phyloP scores from a whole-genome alignment of 2,888 invertebrate species.

The Creontiades dilutus region DNA sequence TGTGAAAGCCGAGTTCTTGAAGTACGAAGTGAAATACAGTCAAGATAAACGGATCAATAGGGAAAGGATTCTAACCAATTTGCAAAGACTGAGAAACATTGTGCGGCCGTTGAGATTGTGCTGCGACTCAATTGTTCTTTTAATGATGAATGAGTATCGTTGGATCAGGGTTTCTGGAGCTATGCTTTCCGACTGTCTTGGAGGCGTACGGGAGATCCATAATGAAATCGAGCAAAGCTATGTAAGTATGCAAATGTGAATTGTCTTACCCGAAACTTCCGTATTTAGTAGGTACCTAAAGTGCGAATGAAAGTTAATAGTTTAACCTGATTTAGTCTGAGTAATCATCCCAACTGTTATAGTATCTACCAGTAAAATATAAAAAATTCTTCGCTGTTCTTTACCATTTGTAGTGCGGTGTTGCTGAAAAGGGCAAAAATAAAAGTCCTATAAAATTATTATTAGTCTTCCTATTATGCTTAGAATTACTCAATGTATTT shows the following conservation, averaged over 20 bases:
- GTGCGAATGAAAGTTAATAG: too few relatives aligned
- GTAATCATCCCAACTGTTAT: too few relatives aligned
- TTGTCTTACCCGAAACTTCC: too few relatives aligned
- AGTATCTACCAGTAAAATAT: too few relatives aligned
- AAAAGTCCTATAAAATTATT: too few relatives aligned
- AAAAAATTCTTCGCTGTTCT: too few relatives aligned
- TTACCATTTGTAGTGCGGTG: too few relatives aligned
- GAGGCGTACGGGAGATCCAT: not conserved
- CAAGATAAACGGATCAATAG: not conserved
- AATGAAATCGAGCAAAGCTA: constrained; percentile 1
- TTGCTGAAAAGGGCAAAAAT: too few relatives aligned
- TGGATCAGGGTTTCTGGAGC: not conserved
- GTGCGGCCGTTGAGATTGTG: not conserved
- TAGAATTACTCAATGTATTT: too few relatives aligned
- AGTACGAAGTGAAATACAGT: not conserved
- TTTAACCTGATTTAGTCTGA: too few relatives aligned
- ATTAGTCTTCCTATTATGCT: too few relatives aligned
- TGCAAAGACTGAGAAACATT: not conserved
- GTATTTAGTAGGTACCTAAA: too few relatives aligned
- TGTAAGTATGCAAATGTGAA: not conserved
- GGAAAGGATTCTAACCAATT: not conserved
- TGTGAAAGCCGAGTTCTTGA: not conserved
- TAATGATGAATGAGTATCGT: not conserved
- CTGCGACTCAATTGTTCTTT: not conserved
- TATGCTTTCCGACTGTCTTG: not conserved